Evolutionary conservation across 2,113 vertebrate genomes (phyloP), one percentile per base, ranked within the genome.

Genomic region (Aegithalos caudatus): DNA sequence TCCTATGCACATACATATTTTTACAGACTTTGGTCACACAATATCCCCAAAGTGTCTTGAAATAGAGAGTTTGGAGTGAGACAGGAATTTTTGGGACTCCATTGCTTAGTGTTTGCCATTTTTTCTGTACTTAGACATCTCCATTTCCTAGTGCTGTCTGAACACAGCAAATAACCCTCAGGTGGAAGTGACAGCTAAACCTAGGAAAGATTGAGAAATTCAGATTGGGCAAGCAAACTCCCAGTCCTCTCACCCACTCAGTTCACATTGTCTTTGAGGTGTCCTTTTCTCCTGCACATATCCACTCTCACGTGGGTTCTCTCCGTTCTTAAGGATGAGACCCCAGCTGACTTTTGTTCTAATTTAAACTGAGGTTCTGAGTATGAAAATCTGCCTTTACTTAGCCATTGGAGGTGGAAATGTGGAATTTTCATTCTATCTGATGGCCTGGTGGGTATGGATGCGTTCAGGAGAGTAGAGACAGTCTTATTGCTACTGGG

Each of bases 191-290:
- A 47, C 38, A 88, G 21, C 66, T 77, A 35, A 83, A 83, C 33
- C 47, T 45, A 88, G 40, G 67, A 92, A 92, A 88, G 60, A 80
- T 1, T 87, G 54, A 94, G 87, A 90, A 91, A 90, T 64, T 80
- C 57, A 80, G 11, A 23, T 4, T 80, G 70, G 29, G 62, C 33
- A 91, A 89, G 54, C 12, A 38, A 89, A n/a, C n/a, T 91, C 47
- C 12, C 24, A 91, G 81, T 48, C 53, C 20, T 86, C 40, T 94
- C 81, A 81, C 61, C 45, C 87, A 91, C 78, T 79, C 93, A 83
- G 33, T 96, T 95, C 93, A 86, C 87, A 78, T 22, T 85, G 67
- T 31, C 56, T 82, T 80, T 5, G 3, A 88, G 54, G 20, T 67
- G 23, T 47, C 44, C 62, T 90, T 89, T 89, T 80, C 42, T 50